phyloP scores from a whole-genome alignment of 2,113 vertebrate species.

The Pithys albifrons region DNA sequence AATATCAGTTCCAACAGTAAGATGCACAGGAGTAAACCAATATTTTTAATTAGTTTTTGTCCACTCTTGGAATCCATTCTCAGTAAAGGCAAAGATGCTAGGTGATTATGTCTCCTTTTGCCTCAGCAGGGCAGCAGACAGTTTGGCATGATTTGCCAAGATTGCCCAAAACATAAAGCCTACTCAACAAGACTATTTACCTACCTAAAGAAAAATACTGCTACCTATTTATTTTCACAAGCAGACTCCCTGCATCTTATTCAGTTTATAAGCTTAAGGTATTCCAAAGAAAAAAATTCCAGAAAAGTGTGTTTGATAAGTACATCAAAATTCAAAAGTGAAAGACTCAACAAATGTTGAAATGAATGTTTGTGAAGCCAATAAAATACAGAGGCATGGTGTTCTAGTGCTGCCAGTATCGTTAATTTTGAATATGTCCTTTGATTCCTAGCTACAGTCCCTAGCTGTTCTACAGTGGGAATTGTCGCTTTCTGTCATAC shows the following conservation, averaged over 20 bases:
- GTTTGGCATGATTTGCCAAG: not conserved
- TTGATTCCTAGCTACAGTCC: not conserved
- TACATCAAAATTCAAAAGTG: not conserved
- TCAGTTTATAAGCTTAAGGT: not conserved
- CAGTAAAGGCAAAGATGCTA: not conserved
- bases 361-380: not conserved
- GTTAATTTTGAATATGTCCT: not conserved
- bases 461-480: not conserved
- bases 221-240: not conserved
- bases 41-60: not conserved
- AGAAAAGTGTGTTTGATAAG: not conserved
- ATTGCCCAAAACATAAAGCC: not conserved
- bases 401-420: too few species aligned
- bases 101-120: not conserved
- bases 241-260: not conserved
- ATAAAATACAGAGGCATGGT: not conserved
- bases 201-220: not conserved
- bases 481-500: accelerated
- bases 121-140: not conserved
- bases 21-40: not conserved
- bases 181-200: not conserved
- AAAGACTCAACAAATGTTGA: not conserved
- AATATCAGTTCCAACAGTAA: not conserved
- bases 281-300: not conserved
- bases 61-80: not conserved